phyloP scores from a whole-genome alignment of 2,113 vertebrate species.

The Hydropotes inermis region DNA sequence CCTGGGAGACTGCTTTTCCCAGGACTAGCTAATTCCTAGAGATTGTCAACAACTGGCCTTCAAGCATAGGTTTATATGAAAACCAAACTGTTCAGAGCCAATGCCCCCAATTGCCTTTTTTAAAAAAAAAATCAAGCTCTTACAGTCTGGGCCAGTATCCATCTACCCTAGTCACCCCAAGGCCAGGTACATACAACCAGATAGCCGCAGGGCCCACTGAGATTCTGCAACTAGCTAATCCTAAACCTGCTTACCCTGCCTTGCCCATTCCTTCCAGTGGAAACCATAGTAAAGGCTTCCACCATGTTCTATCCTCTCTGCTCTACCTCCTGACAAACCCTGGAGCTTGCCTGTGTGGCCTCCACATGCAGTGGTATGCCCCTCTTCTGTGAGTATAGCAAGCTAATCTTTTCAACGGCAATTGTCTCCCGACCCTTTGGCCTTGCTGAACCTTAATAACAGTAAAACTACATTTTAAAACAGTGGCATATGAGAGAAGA shows the following conservation, averaged over 20 bases:
- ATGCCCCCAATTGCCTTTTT: background rate
- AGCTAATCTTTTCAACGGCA: background rate
- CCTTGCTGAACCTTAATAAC: background rate
- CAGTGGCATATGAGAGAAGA: background rate
- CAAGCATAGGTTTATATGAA: background rate
- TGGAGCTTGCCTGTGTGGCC: accelerated
- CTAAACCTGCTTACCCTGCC: background rate
- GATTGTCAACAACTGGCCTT: background rate
- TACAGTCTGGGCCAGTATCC: background rate
- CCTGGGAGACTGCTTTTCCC: background rate
- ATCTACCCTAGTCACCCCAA: background rate
- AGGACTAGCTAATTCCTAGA: background rate
- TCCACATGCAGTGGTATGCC: accelerated
- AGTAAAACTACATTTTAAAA: background rate
- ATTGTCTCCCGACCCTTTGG: background rate
- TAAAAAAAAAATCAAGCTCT: background rate
- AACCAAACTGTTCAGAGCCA: background rate
- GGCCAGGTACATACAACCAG: too few species aligned
- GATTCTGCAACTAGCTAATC: background rate
- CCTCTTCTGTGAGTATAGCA: background rate
- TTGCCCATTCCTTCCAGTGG: background rate
- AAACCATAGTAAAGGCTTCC: background rate
- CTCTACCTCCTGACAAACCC: background rate
- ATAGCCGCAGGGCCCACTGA: background rate
- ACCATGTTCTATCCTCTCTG: accelerated